Evolutionary conservation across 2,113 vertebrate genomes (phyloP).

Genomic region (Hydrochoerus hydrochaeris): DNA sequence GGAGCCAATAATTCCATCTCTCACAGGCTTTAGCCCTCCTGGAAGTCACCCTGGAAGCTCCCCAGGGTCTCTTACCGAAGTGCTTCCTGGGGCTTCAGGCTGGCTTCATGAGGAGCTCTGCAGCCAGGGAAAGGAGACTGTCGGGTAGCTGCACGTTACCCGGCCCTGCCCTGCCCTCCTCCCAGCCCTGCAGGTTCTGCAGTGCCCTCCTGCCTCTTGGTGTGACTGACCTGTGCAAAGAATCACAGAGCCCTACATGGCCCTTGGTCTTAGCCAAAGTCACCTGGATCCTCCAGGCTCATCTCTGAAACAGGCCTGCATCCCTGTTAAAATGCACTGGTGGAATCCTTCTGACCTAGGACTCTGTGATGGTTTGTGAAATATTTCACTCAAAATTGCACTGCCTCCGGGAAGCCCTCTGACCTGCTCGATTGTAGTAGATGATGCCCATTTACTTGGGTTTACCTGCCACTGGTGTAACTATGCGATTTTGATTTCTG

Average conservation of each 20-base stretch:
- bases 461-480: not conserved
- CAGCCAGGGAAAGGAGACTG: not conserved
- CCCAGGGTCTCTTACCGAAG: conserved; percentile 75
- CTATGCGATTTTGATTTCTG: not conserved
- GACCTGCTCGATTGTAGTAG: not conserved
- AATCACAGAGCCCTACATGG: not conserved
- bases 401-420: not conserved
- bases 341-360: not conserved
- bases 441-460: not conserved
- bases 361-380: not conserved
- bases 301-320: not conserved
- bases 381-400: not conserved
- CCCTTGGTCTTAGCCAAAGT: not conserved
- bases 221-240: not conserved
- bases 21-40: conserved; percentile 70
- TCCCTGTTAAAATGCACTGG: not conserved
- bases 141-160: not conserved
- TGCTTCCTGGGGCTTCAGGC: not conserved
- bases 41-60: conserved; percentile 79
- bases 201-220: not conserved
- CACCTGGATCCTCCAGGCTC: not conserved
- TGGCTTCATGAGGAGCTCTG: not conserved
- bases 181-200: not conserved
- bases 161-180: not conserved
- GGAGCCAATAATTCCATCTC: conserved; percentile 74